These are phyloP conservation scores for Drosophila dunni DNA, from an alignment of 1,140 invertebrate species.

Conservation along the genomic window DNA sequence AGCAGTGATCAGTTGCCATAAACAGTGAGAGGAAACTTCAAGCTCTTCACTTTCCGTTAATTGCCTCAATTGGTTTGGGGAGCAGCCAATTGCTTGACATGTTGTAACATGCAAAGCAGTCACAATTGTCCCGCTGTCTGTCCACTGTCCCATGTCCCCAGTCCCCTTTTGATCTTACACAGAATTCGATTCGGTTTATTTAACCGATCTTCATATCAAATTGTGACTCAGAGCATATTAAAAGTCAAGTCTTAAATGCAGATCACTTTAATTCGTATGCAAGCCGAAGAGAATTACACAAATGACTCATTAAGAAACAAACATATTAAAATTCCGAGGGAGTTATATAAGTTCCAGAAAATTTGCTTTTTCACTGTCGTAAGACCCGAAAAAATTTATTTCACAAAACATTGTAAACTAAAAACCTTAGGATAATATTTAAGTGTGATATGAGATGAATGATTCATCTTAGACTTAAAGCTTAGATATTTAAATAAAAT, in stretches of 20 bases:
- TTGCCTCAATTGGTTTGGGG: slow-evolving; percentile 60
- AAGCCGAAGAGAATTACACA: neutral
- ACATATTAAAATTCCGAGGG: neutral
- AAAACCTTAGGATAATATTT: no score
- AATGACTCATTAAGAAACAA: slow-evolving; percentile 5
- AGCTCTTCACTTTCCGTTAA: slow-evolving; percentile 69
- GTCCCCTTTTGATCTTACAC: neutral
- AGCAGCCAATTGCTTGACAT: slow-evolving; percentile 55
- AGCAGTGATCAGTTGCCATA: slow-evolving; percentile 27
- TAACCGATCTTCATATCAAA: neutral
- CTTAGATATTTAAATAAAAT: no score
- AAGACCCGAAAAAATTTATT: neutral
- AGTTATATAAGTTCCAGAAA: neutral
- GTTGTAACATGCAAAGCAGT: slow-evolving; percentile 50
- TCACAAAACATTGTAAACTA: no score
- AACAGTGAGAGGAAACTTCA: slow-evolving; percentile 5
- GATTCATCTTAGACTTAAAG: no score
- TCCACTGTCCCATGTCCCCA: neutral
- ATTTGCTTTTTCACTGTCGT: neutral
- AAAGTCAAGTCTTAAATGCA: neutral
- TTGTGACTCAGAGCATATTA: slow-evolving; percentile 16
- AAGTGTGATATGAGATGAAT: no score
- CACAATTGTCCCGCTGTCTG: slow-evolving; percentile 7
- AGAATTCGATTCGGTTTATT: slow-evolving; percentile 12
- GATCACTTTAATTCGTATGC: slow-evolving; percentile 11